These are phyloP conservation scores for Odontocerum albicorne DNA, from an alignment of 2,888 invertebrate species.

Conservation along the genomic window DNA sequence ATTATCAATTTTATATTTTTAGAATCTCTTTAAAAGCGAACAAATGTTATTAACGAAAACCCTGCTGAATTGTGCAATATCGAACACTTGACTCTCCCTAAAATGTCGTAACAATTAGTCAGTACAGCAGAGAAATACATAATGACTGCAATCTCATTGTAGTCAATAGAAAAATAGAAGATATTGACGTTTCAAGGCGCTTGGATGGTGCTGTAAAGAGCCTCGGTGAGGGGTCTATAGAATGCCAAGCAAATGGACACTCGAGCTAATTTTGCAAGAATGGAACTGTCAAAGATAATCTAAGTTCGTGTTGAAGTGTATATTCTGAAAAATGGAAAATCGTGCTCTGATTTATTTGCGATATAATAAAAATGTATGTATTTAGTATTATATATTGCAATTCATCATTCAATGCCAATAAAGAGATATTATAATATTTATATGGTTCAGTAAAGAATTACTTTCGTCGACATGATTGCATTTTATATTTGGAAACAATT, in stretches of 20 bases:
- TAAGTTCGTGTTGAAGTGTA: constrained; percentile 9
- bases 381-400: too few relatives aligned
- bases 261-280: constrained; percentile 4
- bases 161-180: constrained; percentile 19
- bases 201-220: not conserved
- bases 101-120: constrained; percentile 25
- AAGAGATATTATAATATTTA: too few relatives aligned
- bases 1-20: too few relatives aligned
- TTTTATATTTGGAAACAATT: too few relatives aligned
- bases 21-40: too few relatives aligned
- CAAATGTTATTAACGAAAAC: too few relatives aligned
- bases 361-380: too few relatives aligned
- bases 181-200: constrained; percentile 17
- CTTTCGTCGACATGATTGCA: too few relatives aligned
- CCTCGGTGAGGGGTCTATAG: not conserved
- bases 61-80: too few relatives aligned
- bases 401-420: too few relatives aligned
- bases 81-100: constrained; percentile 28
- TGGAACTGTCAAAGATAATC: constrained; percentile 23
- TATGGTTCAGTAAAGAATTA: too few relatives aligned
- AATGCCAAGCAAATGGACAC: not conserved
- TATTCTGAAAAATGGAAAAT: not conserved
- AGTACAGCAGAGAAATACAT: constrained; percentile 11
- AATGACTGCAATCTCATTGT: constrained; percentile 33
- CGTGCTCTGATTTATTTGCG: not conserved